Base-by-base conservation (phyloP, 2,888 invertebrate genomes). In the Matsumyia berberina region DNA sequence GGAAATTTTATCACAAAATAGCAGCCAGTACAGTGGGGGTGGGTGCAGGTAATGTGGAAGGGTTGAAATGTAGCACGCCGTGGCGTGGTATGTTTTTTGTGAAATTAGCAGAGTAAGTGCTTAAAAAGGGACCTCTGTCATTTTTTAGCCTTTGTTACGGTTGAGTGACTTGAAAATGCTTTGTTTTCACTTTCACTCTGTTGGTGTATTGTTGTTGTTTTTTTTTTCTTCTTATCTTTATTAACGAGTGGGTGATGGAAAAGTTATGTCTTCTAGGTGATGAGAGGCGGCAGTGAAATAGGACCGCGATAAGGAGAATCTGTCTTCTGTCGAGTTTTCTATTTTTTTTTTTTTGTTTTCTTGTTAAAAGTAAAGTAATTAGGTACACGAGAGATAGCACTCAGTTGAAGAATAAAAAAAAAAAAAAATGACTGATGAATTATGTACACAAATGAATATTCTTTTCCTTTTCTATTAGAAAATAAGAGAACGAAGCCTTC, bases 121-220 rank as follows among this genome's bases (percentile, higher is more conserved):
- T 79, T 57, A 15, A 83, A 74, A 72, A 33, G 58, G 55, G 53
- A 58, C 80, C 73, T 33, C 51, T 64, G 60, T 73, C 58, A 51
- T 66, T 67, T 58, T 37, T 53, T 39, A 44, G 69, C 49, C 57
- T 35, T 39, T 31, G 67, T 62, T 57, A 17, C 7, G 44, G 64
- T 49, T 62, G 64, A 79, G 42, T 69, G 37, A 62, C 55, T 69
- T 67, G 35, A 17, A 60, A 78, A 67, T 69, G 66, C 67, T 73
- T 83, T 83, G 67, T 79, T 79, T 73, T 69, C 69, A 83, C 79
- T 83, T 83, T 83, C 51, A 64, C 77, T 19, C 39, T 29, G 51
- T 72, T 72, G 44, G 76, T 70, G 57, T 55, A 67, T 67, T 60
- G 44, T 24, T 29, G 5, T 29, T 44, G 24, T 58, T 55, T 55